These are phyloP conservation scores for Philaenus spumarius DNA, from an alignment of 1,140 invertebrate genomes.

Conservation along the genomic window DNA sequence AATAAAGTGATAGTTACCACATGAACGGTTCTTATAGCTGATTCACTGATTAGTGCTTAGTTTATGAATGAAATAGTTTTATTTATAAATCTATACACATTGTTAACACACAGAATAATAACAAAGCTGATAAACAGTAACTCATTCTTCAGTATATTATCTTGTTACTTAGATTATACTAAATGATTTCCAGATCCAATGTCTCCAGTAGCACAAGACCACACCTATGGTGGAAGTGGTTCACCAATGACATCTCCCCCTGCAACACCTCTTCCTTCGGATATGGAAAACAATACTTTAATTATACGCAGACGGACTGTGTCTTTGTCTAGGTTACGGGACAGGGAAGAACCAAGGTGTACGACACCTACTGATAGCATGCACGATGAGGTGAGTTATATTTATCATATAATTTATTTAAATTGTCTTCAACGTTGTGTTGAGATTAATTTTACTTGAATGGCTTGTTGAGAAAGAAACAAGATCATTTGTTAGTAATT, in stretches of 20 bases:
- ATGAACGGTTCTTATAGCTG: too few species aligned
- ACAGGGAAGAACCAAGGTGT: neutral
- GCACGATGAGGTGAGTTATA: conserved; percentile 10
- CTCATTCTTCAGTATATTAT: neutral
- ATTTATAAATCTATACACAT: too few species aligned
- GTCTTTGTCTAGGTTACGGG: conserved; percentile 36
- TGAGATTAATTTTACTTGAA: too few species aligned
- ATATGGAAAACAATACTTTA: conserved; percentile 15
- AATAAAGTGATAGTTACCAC: too few species aligned
- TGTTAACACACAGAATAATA: too few species aligned
- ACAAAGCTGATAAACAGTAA: too few species aligned
- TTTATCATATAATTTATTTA: too few species aligned
- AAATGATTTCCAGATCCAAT: conserved; percentile 42
- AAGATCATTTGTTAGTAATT: too few species aligned
- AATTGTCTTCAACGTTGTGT: too few species aligned
- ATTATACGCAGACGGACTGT: conserved; percentile 44
- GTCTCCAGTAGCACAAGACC: conserved; percentile 45
- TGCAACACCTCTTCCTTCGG: conserved; percentile 45
- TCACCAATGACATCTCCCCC: conserved; percentile 52
- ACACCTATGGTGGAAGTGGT: conserved; percentile 41
- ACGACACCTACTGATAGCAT: neutral
- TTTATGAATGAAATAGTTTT: too few species aligned
- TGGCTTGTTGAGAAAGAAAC: too few species aligned
- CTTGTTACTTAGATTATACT: neutral
- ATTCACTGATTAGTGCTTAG: too few species aligned